Conservation (phyloP, 2,113 vertebrate genomes). For the Chiloscyllium plagiosum region DNA sequence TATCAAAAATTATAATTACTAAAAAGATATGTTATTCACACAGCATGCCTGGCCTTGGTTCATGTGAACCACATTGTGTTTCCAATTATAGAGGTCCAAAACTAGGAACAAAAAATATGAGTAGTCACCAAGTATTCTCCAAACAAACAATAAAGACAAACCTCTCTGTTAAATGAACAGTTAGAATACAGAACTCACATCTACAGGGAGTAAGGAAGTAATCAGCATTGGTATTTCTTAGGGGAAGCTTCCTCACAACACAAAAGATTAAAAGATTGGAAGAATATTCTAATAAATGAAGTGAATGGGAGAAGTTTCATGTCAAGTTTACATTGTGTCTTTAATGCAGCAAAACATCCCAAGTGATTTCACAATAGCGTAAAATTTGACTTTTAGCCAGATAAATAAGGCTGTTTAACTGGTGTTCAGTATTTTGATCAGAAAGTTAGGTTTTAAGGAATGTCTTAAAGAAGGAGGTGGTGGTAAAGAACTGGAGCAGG, state of each 20-base stretch:
- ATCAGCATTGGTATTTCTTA: not conserved
- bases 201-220: not conserved
- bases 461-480: not conserved
- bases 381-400: not conserved
- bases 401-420: not conserved
- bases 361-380: not conserved
- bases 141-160: not conserved
- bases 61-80: not conserved
- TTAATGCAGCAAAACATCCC: not conserved
- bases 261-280: not conserved
- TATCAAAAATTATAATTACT: not conserved
- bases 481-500: not conserved
- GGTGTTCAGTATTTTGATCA: not conserved
- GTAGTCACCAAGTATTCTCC: not conserved
- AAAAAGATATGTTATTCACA: not conserved
- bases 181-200: not conserved
- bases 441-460: not conserved
- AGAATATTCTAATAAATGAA: not conserved
- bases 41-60: not conserved
- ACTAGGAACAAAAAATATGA: not conserved
- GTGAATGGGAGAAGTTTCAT: not conserved
- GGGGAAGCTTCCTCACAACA: not conserved
- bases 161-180: not conserved
- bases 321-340: not conserved
- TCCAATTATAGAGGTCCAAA: not conserved